A percentile compares a stretch with the other conserved stretches of the same genome.
These are phyloP conservation scores for Anoplius nigerrimus DNA, from an alignment of 2,888 invertebrate genomes.

Conservation along the genomic window DNA sequence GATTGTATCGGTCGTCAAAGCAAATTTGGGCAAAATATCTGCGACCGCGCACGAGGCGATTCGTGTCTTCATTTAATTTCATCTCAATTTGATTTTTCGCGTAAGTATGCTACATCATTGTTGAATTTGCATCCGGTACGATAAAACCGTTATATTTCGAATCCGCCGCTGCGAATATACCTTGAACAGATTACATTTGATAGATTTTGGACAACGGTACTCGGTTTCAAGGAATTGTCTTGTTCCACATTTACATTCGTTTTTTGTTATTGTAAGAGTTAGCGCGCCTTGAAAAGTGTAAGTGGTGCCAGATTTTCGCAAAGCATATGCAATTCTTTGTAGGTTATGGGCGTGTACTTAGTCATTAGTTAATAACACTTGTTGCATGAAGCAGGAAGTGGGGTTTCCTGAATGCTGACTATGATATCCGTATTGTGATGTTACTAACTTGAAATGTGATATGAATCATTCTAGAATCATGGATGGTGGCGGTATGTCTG, in stretches of 20 bases:
- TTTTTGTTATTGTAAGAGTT: neutral
- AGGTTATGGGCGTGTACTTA: constrained; percentile 63
- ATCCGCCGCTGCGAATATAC: too few relatives aligned
- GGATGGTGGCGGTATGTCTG: constrained; percentile 75
- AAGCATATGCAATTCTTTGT: constrained; percentile 24
- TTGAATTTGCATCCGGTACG: too few relatives aligned
- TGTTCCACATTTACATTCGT: neutral
- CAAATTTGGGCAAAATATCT: constrained; percentile 8
- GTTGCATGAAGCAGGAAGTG: too few relatives aligned
- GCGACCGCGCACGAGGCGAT: too few relatives aligned
- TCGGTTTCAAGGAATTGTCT: neutral
- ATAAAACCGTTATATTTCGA: too few relatives aligned
- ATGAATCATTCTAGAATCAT: constrained; percentile 56
- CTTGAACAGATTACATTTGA: too few relatives aligned
- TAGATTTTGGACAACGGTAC: too few relatives aligned
- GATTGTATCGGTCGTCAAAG: constrained; percentile 45
- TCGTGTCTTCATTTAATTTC: neutral
- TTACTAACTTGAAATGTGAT: neutral
- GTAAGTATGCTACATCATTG: too few relatives aligned
- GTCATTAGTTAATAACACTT: neutral
- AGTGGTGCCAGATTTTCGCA: too few relatives aligned
- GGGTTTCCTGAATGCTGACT: neutral
- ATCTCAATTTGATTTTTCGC: too few relatives aligned
- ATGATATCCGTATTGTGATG: neutral
- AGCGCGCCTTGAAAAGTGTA: too few relatives aligned